Evolutionary conservation across 1,140 invertebrate genomes (phyloP), one percentile per base, ranked within the genome.

Genomic region (Paralvinella palmiformis): DNA sequence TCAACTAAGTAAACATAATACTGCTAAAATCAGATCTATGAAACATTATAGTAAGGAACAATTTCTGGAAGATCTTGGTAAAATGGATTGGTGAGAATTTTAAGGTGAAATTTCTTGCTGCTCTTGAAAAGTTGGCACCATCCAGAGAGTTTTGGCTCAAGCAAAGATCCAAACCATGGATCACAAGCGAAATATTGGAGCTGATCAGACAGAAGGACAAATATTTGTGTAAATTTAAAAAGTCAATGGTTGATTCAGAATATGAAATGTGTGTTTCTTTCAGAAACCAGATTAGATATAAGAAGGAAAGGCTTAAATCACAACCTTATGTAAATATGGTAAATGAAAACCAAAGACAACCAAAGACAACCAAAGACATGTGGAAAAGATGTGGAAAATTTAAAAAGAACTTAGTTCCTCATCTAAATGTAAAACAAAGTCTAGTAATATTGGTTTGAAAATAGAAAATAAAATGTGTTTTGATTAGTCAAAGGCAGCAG

Each of bases 191-290:
- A 52, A 52, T 52, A 52, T 29, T 52, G 24, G 31, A 52, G 22
- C n/a, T 52, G 3, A 52, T 52, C 48, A 52, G 48, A 5, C 48
- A 52, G 31, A 52, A 29, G 48, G n/a, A 52, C 31, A 52, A 52
- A 2, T 52, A 52, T 22, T n/a, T 52, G 31, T 1, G n/a, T 2
- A 52, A 5, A 52, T 52, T 52, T 10, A 5, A 29, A 52, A 52
- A 52, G 48, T 52, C 1, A 52, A 52, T 27, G 31, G 31, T 20
- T 48, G n/a, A 52, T 27, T 52, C n/a, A 3, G 3, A 52, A 22
- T 20, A 52, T 2, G n/a, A 52, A 1, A 6, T 52, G n/a, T 52
- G 24, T 20, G n/a, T 52, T 52, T 52, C 10, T 1, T n/a, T 27
- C 15, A 52, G 3, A 52, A 22, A 52, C 31, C 48, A 20, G 15